Conservation (phyloP, 2,888 invertebrate species). For the Tenthredo livida region DNA sequence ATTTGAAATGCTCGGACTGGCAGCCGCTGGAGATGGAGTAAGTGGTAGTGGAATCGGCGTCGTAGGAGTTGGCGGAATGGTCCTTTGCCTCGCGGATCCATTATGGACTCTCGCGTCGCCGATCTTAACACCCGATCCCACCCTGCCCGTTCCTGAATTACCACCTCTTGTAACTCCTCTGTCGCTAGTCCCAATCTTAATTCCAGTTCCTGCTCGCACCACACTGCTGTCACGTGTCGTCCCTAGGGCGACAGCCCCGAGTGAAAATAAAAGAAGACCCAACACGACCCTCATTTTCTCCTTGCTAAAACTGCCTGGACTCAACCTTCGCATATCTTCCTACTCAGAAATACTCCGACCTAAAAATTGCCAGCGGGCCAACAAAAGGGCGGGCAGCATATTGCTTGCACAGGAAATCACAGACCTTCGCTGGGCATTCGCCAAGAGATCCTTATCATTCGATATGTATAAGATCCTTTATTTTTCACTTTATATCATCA, state of each 20-base stretch:
- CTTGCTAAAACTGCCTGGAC: background rate
- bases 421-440: background rate
- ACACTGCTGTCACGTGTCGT: conserved; percentile 59
- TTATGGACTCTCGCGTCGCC: conserved; percentile 72
- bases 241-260: conserved; percentile 29
- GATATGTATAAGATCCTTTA: background rate
- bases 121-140: conserved; percentile 63
- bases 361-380: background rate
- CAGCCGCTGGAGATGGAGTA: conserved; percentile 63
- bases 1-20: conserved; percentile 45
- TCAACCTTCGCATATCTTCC: conserved; percentile 13
- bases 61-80: conserved; percentile 68
- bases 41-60: conserved; percentile 56
- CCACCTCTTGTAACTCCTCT: conserved; percentile 63
- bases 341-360: background rate
- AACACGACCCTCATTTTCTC: conserved; percentile 26
- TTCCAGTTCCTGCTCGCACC: conserved; percentile 68
- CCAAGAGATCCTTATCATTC: background rate
- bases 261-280: conserved; percentile 37
- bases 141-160: conserved; percentile 61
- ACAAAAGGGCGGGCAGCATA: background rate
- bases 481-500: background rate
- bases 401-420: conserved; percentile 5
- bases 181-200: conserved; percentile 63
- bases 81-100: conserved; percentile 68